Evolutionary conservation across 2,797 vertebrate species (phyloP).

Genomic region (Muscicapa striata): DNA sequence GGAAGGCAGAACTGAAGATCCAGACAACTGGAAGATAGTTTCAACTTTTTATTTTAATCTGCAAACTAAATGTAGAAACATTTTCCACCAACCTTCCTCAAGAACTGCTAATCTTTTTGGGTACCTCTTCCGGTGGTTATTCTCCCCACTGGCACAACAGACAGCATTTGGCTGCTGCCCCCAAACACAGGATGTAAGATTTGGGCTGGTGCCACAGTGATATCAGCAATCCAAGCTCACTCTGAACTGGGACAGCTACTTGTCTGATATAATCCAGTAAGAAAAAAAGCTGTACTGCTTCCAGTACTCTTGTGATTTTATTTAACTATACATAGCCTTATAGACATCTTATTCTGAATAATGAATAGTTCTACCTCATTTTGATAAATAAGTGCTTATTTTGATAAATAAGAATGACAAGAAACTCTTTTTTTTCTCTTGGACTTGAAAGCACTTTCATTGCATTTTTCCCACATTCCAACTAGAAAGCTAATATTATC

Average conservation of each 20-base stretch:
- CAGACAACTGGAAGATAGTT: neutral
- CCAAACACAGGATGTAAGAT: neutral
- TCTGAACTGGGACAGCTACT: neutral
- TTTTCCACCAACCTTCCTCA: neutral
- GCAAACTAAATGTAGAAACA: neutral
- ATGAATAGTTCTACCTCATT: neutral
- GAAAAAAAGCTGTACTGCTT: neutral
- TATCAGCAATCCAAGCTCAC: neutral
- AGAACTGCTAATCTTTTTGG: neutral
- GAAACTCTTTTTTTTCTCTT: neutral
- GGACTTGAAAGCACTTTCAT: neutral
- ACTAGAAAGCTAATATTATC: neutral
- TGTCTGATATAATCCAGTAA: neutral
- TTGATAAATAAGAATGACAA: neutral
- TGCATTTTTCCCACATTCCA: neutral
- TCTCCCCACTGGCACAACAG: neutral
- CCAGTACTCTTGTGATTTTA: neutral
- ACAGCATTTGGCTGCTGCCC: neutral
- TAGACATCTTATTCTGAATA: neutral
- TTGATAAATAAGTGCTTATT: neutral
- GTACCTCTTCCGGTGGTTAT: neutral
- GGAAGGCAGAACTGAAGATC: neutral
- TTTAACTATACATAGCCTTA: rapidly evolving
- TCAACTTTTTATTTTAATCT: neutral
- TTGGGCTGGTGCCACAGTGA: neutral